Conservation (phyloP, 1,140 invertebrate genomes). For the Bactericera cockerelli region DNA sequence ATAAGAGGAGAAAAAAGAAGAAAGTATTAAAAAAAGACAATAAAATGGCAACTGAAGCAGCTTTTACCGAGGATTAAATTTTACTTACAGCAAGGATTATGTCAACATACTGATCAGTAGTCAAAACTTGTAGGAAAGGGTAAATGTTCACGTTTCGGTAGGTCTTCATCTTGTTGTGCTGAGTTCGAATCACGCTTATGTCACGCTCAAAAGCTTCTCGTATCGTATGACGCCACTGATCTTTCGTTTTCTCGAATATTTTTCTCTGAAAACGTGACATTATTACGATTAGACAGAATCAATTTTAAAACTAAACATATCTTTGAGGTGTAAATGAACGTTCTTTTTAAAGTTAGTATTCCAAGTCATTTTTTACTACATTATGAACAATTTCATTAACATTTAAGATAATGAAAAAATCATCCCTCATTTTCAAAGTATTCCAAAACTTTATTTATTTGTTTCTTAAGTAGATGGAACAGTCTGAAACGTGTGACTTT, state of each 20-base stretch:
- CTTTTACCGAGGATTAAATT: no score
- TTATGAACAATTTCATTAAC: no score
- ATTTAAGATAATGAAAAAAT: no score
- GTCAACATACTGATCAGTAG: slow-evolving; percentile 46
- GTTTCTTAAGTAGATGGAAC: no score
- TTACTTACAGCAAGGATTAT: slow-evolving; percentile 32
- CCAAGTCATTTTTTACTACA: no score
- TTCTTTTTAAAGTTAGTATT: no score
- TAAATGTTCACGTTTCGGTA: slow-evolving; percentile 41
- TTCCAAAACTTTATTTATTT: no score
- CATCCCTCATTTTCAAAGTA: no score
- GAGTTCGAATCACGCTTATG: slow-evolving; percentile 39
- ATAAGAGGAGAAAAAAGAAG: no score
- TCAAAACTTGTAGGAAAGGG: slow-evolving; percentile 54
- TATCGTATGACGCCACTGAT: slow-evolving; percentile 45
- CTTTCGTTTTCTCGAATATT: slow-evolving; percentile 41
- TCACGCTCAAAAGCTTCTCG: slow-evolving; percentile 46
- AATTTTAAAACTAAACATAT: no score
- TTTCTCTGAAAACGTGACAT: slow-evolving; percentile 34
- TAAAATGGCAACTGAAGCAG: neutral
- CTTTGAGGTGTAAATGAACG: no score
- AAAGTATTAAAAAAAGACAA: slow-evolving; percentile 10
- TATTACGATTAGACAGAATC: slow-evolving; percentile 2
- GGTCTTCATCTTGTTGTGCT: slow-evolving; percentile 31
- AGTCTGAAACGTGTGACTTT: no score